Evolutionary conservation across 2,797 vertebrate species (phyloP), one percentile per base, ranked within the genome.

Genomic region (Dendrocincla tyrannina): DNA sequence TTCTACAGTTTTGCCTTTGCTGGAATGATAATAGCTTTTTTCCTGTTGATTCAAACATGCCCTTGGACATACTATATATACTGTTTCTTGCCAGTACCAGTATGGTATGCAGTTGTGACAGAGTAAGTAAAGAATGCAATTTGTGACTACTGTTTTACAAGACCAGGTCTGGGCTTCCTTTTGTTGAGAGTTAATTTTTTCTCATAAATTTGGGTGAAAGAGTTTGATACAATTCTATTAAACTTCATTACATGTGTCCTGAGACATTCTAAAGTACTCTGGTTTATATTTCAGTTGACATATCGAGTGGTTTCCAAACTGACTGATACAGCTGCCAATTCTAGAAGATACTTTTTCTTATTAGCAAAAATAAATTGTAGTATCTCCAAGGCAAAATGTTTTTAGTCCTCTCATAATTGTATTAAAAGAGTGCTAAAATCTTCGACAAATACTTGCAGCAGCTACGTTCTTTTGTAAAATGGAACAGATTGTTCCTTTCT

Each of bases 61-160:
- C 99, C 99, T 28, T 95, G 99, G 93, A 99, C 98, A 6, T 99
- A 99, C 83, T 99, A 99, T 46, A 33, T 99, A 70, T 99, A 99
- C 96, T 99, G 99, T 87, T 97, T 99, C 83, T 97, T 99, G 91
- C 99, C 99, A 13, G 97, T 99, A 37, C 98, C 98, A 12, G 96
- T 99, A 17, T 99, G 99, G 99, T 98, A 98, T 97, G 98, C 98
- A 33, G 98, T 99, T 80, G 95, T 99, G 9, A 99, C 98, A 97
- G 98, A 99, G 99, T 99, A 98, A 99, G 99, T 99, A 89, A 64
- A 60, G 16, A 75, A 47, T 42, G 44, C 44, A 7, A 13, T 90
- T 91, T 77, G 60, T 2, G 4, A 39, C 15, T 6, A 25, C 35
- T 83, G n/a, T 67, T 88, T 95, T 62, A 12, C 64, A 69, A 92